phyloP scores from a whole-genome alignment of 2,113 vertebrate species.

The Martes martes region DNA sequence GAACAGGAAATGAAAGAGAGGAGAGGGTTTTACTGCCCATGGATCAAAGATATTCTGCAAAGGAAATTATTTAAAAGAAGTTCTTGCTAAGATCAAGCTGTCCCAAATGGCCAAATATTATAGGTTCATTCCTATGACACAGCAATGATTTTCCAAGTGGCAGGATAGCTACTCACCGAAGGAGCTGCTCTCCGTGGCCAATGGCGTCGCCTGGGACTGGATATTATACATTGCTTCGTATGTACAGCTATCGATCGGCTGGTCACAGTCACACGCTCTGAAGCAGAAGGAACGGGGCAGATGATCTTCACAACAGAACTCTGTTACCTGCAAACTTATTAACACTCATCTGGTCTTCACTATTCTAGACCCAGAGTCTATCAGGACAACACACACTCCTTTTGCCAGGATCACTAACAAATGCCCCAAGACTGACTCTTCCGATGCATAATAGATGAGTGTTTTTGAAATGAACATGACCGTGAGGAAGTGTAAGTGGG shows the following conservation, averaged over 20 bases:
- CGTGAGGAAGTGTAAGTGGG: not conserved
- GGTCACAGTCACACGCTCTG: constrained; percentile 82
- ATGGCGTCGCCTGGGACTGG: constrained; percentile 84
- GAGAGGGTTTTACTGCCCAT: not conserved
- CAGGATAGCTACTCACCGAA: constrained; percentile 84
- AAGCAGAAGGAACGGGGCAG: constrained; percentile 27
- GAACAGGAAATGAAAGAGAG: not conserved
- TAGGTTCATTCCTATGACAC: not conserved
- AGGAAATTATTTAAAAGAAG: constrained; percentile 8
- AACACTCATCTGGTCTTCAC: not conserved
- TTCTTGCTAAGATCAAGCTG: not conserved
- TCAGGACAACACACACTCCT: not conserved
- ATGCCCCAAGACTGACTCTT: not conserved
- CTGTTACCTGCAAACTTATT: not conserved
- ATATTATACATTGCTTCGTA: constrained; percentile 97
- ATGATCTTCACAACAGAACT: constrained; percentile 32
- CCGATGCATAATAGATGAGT: not conserved
- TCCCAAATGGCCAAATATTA: not conserved
- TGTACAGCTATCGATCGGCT: constrained; percentile 85
- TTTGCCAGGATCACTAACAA: not conserved
- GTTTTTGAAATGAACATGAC: not conserved
- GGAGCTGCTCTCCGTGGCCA: constrained; percentile 58
- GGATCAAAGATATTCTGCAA: constrained; percentile 28
- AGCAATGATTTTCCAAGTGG: not conserved
- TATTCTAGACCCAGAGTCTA: not conserved